Conservation (phyloP, 2,113 vertebrate species). For the Cygnus buccinator region DNA sequence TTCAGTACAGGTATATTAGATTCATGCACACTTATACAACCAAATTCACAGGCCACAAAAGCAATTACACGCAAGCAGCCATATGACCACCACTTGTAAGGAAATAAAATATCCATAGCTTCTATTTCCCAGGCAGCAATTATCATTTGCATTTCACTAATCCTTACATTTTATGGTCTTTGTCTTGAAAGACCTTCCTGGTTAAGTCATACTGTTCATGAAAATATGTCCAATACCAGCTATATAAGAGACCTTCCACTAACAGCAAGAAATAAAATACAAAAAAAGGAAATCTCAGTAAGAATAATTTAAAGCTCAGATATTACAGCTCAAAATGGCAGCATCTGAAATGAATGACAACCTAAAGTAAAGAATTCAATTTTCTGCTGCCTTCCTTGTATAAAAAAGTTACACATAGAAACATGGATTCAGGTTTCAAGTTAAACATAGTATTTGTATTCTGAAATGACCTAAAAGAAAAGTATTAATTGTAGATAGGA, state of each 20-base stretch:
- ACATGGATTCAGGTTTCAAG: background rate
- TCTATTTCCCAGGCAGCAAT: background rate
- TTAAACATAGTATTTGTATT: background rate
- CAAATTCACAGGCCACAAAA: background rate
- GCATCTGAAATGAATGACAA: background rate
- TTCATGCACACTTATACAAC: background rate
- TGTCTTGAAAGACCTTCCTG: background rate
- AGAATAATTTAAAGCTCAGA: background rate
- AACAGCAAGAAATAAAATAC: background rate
- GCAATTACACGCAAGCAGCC: background rate
- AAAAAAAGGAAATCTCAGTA: background rate
- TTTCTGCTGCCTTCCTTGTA: background rate
- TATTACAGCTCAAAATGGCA: background rate
- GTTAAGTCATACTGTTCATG: background rate
- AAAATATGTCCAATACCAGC: background rate
- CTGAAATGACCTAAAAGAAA: background rate
- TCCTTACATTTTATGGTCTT: background rate
- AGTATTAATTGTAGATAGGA: background rate
- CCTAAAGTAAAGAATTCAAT: background rate
- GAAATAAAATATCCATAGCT: background rate
- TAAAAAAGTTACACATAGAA: background rate
- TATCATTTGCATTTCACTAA: background rate
- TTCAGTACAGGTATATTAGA: background rate
- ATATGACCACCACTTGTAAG: background rate
- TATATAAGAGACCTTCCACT: background rate